Percentiles rank a stretch among this genome's conserved stretches.
Conservation (phyloP, 2,797 vertebrate genomes). For the Tenualosa thibaudeaui region DNA sequence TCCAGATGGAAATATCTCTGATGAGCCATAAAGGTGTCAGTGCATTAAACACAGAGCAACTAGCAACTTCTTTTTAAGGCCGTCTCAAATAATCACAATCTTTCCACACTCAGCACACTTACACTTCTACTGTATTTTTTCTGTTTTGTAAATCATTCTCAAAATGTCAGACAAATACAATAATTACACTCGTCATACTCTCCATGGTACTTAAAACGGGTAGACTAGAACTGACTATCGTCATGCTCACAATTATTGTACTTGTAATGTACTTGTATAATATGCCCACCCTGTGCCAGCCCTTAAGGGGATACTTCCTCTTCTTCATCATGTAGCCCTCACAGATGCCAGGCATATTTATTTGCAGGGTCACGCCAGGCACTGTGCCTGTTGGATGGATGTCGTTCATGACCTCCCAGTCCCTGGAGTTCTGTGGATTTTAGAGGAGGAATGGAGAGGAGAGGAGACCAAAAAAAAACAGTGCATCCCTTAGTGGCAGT, state of each 20-base stretch:
- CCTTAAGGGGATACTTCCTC: constrained; percentile 92
- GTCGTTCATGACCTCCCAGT: constrained; percentile 90
- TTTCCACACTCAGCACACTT: neutral
- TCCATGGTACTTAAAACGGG: neutral
- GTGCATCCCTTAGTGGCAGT: no score
- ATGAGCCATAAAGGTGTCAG: neutral
- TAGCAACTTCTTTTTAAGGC: neutral
- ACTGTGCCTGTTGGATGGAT: constrained; percentile 42
- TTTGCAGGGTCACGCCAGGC: constrained; percentile 55
- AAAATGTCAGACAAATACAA: neutral
- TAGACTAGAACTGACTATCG: no score
- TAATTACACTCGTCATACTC: neutral
- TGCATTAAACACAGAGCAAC: constrained; percentile 12
- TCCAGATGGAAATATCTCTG: constrained; percentile 90
- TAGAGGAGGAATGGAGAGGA: neutral
- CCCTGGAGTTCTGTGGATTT: constrained; percentile 53
- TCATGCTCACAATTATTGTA: neutral
- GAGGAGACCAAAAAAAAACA: neutral
- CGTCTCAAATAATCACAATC: neutral
- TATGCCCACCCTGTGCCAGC: constrained; percentile 88
- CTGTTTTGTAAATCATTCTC: neutral
- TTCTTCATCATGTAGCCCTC: constrained; percentile 91
- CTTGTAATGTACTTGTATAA: no score
- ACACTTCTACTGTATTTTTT: neutral
- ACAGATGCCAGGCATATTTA: constrained; percentile 75